Percentiles rank a stretch among this genome's conserved stretches.
Conservation (phyloP, 1,140 invertebrate genomes). For the Cydia pomonella region DNA sequence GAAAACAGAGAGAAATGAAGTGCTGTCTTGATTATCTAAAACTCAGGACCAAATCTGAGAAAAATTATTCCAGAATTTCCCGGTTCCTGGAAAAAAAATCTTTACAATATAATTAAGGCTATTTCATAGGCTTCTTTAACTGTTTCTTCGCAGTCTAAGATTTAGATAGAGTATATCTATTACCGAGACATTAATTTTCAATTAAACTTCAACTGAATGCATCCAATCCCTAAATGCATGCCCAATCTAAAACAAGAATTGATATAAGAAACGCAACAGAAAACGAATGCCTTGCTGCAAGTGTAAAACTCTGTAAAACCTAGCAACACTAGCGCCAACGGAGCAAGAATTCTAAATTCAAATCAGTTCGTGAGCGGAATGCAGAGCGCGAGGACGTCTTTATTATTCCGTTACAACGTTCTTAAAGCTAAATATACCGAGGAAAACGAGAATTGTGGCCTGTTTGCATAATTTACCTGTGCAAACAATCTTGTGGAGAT, state of each 20-base stretch:
- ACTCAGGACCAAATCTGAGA: too few relatives aligned
- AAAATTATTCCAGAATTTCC: too few relatives aligned
- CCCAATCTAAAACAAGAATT: too few relatives aligned
- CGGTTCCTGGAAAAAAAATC: too few relatives aligned
- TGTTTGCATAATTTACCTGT: conserved; percentile 2
- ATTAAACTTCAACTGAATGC: too few relatives aligned
- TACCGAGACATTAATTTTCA: too few relatives aligned
- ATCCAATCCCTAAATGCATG: too few relatives aligned
- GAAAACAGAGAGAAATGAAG: background rate
- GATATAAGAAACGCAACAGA: background rate
- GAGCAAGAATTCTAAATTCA: conserved; percentile 71
- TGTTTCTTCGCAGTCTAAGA: too few relatives aligned
- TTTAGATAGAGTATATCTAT: too few relatives aligned
- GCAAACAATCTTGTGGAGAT: background rate
- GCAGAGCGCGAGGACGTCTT: conserved; percentile 67
- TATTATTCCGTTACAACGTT: conserved; percentile 68
- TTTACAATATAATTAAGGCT: too few relatives aligned
- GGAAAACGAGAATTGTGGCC: conserved; percentile 13
- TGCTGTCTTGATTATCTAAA: background rate
- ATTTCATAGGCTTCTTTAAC: too few relatives aligned
- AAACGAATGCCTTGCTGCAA: background rate
- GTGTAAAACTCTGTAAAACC: background rate
- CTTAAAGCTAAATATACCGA: conserved; percentile 61
- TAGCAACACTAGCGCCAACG: conserved; percentile 45
- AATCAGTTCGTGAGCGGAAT: conserved; percentile 72